phyloP scores from a whole-genome alignment of 2,113 vertebrate species.

The Perca fluviatilis region DNA sequence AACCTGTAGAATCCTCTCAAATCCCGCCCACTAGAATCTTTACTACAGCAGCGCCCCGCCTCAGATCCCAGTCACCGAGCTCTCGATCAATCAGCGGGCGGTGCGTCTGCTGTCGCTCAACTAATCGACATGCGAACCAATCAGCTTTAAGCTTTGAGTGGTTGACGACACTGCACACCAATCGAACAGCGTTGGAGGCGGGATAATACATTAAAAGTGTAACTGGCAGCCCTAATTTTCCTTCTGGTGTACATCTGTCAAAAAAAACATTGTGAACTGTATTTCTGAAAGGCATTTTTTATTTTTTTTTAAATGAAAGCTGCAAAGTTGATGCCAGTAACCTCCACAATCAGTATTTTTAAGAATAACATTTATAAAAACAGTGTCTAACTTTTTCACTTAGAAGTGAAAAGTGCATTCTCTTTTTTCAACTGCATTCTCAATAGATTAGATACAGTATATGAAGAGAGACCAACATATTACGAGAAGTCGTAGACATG shows the following conservation, averaged over 20 bases:
- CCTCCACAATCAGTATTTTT: no score
- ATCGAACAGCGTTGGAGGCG: not conserved
- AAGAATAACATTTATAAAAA: no score
- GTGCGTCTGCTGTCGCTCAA: slow-evolving; percentile 61
- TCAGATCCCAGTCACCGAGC: not conserved
- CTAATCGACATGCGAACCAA: slow-evolving; percentile 41
- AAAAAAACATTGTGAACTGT: not conserved
- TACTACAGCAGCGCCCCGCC: slow-evolving; percentile 7
- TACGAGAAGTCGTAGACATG: no score
- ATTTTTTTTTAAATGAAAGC: not conserved
- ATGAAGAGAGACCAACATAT: no score
- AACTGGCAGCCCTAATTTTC: not conserved
- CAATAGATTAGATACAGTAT: no score
- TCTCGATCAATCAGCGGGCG: slow-evolving; percentile 56
- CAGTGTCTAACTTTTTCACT: no score
- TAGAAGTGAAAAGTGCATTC: no score
- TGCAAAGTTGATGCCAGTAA: not conserved
- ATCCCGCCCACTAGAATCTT: slow-evolving; percentile 49
- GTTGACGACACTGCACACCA: not conserved
- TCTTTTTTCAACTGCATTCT: no score
- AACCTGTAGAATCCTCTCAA: not conserved
- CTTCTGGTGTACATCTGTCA: not conserved
- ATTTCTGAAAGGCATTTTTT: no score
- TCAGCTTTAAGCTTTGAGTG: not conserved
- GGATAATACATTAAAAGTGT: not conserved